Conservation (phyloP, 2,797 vertebrate species). For the Platalea minor region DNA sequence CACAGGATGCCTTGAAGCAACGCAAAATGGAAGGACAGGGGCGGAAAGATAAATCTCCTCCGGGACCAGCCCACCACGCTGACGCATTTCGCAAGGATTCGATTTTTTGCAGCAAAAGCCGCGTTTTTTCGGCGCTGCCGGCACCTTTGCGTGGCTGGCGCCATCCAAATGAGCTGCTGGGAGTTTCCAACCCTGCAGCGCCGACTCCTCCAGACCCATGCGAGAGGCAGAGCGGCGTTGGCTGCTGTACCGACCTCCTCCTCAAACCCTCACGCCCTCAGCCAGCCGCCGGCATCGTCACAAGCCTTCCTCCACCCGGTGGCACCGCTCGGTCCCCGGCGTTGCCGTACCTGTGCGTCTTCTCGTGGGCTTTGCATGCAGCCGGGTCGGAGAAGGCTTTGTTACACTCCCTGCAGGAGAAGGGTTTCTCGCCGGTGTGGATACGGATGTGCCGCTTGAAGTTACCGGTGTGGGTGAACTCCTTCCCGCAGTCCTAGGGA, state of each 20-base stretch:
- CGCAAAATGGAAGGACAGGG: neutral
- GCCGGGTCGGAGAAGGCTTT: constrained; percentile 97
- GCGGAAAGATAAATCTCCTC: neutral
- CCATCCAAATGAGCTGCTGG: fast-evolving
- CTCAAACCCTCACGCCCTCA: neutral
- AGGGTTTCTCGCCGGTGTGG: constrained; percentile 97
- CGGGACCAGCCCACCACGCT: fast-evolving
- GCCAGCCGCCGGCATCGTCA: fast-evolving
- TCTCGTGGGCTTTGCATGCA: constrained; percentile 96
- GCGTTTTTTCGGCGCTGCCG: fast-evolving
- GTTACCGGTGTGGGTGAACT: constrained; percentile 97
- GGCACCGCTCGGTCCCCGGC: fast-evolving
- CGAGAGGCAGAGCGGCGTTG: fast-evolving
- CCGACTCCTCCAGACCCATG: fast-evolving
- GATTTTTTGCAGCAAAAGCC: neutral
- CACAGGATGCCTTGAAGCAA: neutral
- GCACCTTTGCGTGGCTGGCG: fast-evolving
- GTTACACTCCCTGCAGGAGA: constrained; percentile 91
- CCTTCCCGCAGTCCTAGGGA: constrained; percentile 92
- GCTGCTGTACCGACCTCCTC: neutral
- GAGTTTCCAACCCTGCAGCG: neutral
- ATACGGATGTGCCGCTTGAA: constrained; percentile 98
- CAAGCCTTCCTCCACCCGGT: neutral
- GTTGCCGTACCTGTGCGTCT: constrained; percentile 87
- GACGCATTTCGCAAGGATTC: fast-evolving